Percentiles rank a stretch among this genome's conserved stretches.
phyloP scores from a whole-genome alignment of 2,888 invertebrate species.

The Pammene fasciana region DNA sequence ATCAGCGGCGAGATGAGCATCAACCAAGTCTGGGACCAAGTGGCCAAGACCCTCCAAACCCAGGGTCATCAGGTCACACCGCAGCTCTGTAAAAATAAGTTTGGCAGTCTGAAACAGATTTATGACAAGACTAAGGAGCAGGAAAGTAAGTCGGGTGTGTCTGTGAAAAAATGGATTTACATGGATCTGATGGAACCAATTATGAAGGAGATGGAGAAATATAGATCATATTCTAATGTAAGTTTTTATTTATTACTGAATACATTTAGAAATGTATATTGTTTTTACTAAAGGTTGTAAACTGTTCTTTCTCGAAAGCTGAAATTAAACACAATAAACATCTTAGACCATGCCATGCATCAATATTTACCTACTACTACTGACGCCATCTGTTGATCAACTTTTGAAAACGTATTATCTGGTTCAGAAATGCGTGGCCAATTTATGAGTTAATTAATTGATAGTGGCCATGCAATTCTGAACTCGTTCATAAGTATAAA shows the following conservation, averaged over 20 bases:
- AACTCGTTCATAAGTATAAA: too few species aligned
- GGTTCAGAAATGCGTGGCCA: too few species aligned
- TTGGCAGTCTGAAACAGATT: constrained; percentile 25
- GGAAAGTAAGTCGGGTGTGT: constrained; percentile 9
- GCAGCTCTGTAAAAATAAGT: constrained; percentile 27
- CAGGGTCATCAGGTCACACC: background rate
- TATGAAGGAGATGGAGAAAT: constrained; percentile 18
- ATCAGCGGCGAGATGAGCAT: constrained; percentile 12
- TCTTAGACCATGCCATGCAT: too few species aligned
- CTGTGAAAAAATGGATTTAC: constrained; percentile 28
- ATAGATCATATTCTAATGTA: constrained; percentile 21
- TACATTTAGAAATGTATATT: too few species aligned
- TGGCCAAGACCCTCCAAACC: constrained; percentile 10
- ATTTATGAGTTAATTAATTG: too few species aligned
- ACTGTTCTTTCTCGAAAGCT: too few species aligned
- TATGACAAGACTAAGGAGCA: constrained; percentile 25
- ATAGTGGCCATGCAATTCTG: too few species aligned
- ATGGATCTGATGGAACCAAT: constrained; percentile 23
- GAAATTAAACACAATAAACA: too few species aligned
- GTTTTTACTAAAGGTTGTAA: too few species aligned
- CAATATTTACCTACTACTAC: constrained; percentile 4
- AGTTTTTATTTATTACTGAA: constrained; percentile 1
- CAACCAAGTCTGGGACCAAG: constrained; percentile 17
- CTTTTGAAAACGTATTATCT: too few species aligned
- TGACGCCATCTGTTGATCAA: constrained; percentile 5